Evolutionary conservation across 2,113 vertebrate species (phyloP).

Genomic region (Anas platyrhynchos): DNA sequence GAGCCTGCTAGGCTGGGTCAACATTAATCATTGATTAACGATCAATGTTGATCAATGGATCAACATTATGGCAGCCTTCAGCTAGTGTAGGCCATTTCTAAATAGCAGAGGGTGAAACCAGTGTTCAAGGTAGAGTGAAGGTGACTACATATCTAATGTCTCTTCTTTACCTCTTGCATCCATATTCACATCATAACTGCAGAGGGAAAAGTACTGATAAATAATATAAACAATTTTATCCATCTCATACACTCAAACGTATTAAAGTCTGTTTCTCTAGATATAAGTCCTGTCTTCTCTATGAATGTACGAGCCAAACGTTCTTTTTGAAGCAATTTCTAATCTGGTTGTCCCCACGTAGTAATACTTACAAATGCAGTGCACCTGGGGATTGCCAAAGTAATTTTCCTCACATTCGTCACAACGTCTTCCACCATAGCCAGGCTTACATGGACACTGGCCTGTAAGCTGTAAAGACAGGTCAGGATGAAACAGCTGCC

Average conservation of each 20-base stretch:
- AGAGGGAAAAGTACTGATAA: not conserved
- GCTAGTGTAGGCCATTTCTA: not conserved
- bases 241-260: not conserved
- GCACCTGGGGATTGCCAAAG: conserved; percentile 78
- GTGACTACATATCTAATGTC: not conserved
- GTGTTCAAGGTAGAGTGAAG: not conserved
- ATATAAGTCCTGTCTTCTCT: not conserved
- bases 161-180: not conserved
- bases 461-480: conserved; percentile 83
- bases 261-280: not conserved
- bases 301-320: not conserved
- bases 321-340: not conserved
- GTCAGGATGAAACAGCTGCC: not conserved
- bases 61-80: not conserved
- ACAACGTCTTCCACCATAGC: conserved; percentile 80
- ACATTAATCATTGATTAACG: too few relatives aligned
- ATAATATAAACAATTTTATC: not conserved
- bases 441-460: conserved; percentile 82
- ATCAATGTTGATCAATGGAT: too few relatives aligned
- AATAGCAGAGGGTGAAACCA: not conserved
- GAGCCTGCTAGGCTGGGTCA: not conserved
- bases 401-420: conserved; percentile 83
- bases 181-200: not conserved
- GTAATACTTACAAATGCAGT: conserved; percentile 80
- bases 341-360: not conserved